A percentile compares a stretch with the other conserved stretches of the same genome.
These are phyloP conservation scores for Rhadina sibilatrix DNA, from an alignment of 2,113 vertebrate species.

Conservation along the genomic window DNA sequence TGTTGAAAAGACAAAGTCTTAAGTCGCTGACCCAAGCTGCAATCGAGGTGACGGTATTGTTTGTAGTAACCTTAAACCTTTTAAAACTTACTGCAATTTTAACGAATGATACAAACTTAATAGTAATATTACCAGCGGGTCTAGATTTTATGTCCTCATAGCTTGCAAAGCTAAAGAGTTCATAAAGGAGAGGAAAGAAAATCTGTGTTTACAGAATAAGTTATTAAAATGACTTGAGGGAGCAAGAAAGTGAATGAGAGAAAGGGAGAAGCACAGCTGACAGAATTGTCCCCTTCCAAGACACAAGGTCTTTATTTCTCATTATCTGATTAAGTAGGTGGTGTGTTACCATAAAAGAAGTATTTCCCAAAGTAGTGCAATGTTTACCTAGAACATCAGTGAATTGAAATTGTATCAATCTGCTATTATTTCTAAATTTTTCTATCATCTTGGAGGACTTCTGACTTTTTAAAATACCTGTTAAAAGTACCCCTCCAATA, in stretches of 20 bases:
- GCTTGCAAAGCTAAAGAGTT: background rate
- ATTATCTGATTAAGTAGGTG: background rate
- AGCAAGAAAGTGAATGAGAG: background rate
- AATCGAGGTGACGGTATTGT: background rate
- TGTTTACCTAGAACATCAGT: background rate
- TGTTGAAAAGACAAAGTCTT: background rate
- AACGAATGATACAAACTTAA: rapidly evolving
- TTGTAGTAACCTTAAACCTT: background rate
- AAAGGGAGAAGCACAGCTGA: background rate
- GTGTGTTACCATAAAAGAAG: background rate
- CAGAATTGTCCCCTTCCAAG: background rate
- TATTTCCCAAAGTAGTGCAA: background rate
- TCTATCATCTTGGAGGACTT: background rate
- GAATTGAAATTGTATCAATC: background rate
- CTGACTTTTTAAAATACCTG: background rate
- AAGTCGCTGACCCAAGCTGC: background rate
- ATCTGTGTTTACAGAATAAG: background rate
- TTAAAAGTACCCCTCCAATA: background rate
- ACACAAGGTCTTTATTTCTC: background rate
- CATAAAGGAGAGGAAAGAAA: background rate
- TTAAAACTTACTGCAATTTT: background rate
- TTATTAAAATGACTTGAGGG: background rate
- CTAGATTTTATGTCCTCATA: background rate
- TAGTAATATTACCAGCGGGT: background rate
- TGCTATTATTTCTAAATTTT: background rate